phyloP scores from a whole-genome alignment of 2,888 invertebrate genomes.

The Thymelicus lineola region DNA sequence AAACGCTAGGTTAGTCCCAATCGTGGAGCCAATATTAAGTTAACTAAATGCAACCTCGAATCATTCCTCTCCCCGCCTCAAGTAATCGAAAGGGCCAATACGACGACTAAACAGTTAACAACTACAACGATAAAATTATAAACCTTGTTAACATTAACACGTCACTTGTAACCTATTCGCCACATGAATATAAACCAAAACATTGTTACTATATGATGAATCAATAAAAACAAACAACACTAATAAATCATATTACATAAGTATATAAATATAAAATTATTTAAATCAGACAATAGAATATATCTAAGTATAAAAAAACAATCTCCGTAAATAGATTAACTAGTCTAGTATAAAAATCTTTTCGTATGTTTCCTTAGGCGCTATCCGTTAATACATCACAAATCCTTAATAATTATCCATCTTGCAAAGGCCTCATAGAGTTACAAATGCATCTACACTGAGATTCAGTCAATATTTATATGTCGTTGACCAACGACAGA shows the following conservation, averaged over 20 bases:
- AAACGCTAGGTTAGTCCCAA: conserved; percentile 86
- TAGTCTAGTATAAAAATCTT: conserved; percentile 86
- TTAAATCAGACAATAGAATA: conserved; percentile 85
- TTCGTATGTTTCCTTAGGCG: conserved; percentile 86
- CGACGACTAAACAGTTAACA: conserved; percentile 62
- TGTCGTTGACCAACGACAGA: conserved; percentile 85
- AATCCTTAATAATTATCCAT: conserved; percentile 85
- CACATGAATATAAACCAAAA: conserved; percentile 72
- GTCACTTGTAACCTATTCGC: conserved; percentile 55
- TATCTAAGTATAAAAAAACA: conserved; percentile 85
- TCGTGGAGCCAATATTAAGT: conserved; percentile 85
- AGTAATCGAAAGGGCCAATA: conserved; percentile 73
- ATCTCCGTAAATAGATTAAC: conserved; percentile 86
- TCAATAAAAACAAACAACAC: conserved; percentile 85
- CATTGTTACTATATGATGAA: conserved; percentile 74
- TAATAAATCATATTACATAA: conserved; percentile 82
- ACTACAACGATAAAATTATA: conserved; percentile 78
- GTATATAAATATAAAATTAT: conserved; percentile 84
- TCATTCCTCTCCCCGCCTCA: conserved; percentile 73
- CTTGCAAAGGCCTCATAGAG: conserved; percentile 85
- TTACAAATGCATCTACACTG: conserved; percentile 86
- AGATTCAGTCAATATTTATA: conserved; percentile 86
- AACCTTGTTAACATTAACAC: conserved; percentile 71
- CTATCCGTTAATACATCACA: conserved; percentile 86
- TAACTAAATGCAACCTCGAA: conserved; percentile 81